phyloP scores from a whole-genome alignment of 2,797 vertebrate species.

The Pogonophryne albipinna region DNA sequence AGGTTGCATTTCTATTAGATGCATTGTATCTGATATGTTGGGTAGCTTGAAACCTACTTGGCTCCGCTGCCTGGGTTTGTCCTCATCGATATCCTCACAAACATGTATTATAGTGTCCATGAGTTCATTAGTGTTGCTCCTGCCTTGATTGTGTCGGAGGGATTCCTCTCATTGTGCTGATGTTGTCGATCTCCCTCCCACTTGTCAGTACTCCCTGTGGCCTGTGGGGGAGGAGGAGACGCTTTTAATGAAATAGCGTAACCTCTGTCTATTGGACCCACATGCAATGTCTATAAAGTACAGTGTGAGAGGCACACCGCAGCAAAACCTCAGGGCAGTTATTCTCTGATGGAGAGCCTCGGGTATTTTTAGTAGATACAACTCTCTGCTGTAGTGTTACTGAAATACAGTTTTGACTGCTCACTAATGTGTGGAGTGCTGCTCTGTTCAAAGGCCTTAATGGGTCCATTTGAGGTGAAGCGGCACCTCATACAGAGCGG shows the following conservation, averaged over 20 bases:
- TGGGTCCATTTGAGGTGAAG: constrained; percentile 30
- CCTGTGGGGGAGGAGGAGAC: constrained; percentile 60
- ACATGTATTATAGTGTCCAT: constrained; percentile 46
- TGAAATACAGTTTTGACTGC: neutral
- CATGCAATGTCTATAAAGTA: constrained; percentile 63
- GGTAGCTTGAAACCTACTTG: neutral
- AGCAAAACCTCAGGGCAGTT: constrained; percentile 5
- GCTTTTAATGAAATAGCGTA: constrained; percentile 75
- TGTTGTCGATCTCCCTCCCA: constrained; percentile 35
- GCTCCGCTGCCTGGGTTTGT: constrained; percentile 7
- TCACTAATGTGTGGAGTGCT: constrained; percentile 4
- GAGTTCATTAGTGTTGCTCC: constrained; percentile 33
- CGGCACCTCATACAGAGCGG: constrained; percentile 20
- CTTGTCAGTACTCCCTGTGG: constrained; percentile 62
- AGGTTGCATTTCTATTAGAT: constrained; percentile 20
- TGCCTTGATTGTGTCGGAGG: constrained; percentile 53
- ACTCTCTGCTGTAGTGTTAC: constrained; percentile 9
- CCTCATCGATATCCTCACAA: constrained; percentile 11
- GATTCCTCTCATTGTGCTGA: constrained; percentile 52
- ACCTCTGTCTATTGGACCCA: constrained; percentile 69
- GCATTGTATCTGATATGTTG: neutral
- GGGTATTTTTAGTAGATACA: constrained; percentile 13
- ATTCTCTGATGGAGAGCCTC: constrained; percentile 13
- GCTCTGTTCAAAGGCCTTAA: constrained; percentile 18
- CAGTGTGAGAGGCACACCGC: constrained; percentile 52